Evolutionary conservation across 1,140 invertebrate genomes (phyloP).

Genomic region (Gonioctena quinquepunctata): DNA sequence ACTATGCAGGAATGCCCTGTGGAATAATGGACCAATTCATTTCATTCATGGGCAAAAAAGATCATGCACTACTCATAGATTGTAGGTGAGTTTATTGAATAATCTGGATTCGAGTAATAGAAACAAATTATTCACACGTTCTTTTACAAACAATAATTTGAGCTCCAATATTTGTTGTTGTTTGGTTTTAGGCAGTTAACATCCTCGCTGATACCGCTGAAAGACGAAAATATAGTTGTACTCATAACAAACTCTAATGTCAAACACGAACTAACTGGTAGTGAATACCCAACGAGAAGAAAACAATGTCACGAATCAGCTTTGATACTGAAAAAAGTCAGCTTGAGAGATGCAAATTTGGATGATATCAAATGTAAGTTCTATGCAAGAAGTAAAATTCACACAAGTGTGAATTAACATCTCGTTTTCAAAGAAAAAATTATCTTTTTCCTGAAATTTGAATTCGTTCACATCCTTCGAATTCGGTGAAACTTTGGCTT

Average conservation of each 20-base stretch:
- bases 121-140: no score
- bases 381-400: neutral
- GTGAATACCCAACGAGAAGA: constrained; percentile 81
- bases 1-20: constrained; percentile 88
- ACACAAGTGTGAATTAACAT: no score
- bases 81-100: constrained; percentile 82
- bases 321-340: constrained; percentile 70
- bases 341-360: constrained; percentile 70
- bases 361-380: constrained; percentile 67
- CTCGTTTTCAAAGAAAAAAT: no score
- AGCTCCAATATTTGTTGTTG: no score
- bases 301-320: constrained; percentile 81
- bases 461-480: no score
- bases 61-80: constrained; percentile 83
- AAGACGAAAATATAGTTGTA: constrained; percentile 67
- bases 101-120: no score
- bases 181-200: constrained; percentile 68
- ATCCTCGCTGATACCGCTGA: constrained; percentile 71
- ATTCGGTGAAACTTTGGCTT: no score
- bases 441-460: no score
- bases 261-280: constrained; percentile 82
- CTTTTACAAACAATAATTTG: no score
- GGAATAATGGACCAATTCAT: constrained; percentile 98
- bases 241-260: constrained; percentile 91
- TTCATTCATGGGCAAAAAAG: constrained; percentile 77